Evolutionary conservation across 2,797 vertebrate species (phyloP), one percentile per base, ranked within the genome.

Genomic region (Ceyx erithaca): DNA sequence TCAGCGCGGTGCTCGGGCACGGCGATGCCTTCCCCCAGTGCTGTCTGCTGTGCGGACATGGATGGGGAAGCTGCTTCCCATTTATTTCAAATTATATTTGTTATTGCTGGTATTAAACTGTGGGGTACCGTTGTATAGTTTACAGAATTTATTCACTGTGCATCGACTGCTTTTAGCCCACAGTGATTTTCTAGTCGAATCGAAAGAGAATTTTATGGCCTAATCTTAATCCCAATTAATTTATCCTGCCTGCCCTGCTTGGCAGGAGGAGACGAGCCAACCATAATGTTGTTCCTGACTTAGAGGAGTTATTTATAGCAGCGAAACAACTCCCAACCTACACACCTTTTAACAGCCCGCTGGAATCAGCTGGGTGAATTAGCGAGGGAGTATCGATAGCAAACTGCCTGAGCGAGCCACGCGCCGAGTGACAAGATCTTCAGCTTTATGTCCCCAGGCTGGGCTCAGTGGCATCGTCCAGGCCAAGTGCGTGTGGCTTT

Each of bases 191-290:
- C 95, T 95, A 68, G 71, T 84, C 6, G 10, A 93, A 92, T 91
- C 46, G 7, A 89, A 96, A 85, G 90, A 72, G 55, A 85, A 73
- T 94, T 92, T 92, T 95, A 69, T 69, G 51, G 90, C 79, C 75
- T 93, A 93, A 92, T 97, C 96, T 96, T 96, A 95, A 90, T 72
- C 85, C 63, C 80, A 92, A 81, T 97, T 96, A 95, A 96, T 97
- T 95, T 95, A 85, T 95, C 94, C 63, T 66, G 83, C 51, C 48
- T 35, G 49, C 37, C 59, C 77, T 46, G 85, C 90, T 72, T 77
- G 77, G 90, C 77, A 83, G 67, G 46, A 81, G 22, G 84, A 73
- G 54, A 64, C 51, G 0, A 75, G 58, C 35, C 28, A 70, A 23
- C 77, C 52, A 19, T 26, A 41, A 78, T 30, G 64, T 80, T 85